A percentile compares a stretch with the other conserved stretches of the same genome.
phyloP scores from a whole-genome alignment of 2,888 invertebrate species.

The Acronicta leporina region DNA sequence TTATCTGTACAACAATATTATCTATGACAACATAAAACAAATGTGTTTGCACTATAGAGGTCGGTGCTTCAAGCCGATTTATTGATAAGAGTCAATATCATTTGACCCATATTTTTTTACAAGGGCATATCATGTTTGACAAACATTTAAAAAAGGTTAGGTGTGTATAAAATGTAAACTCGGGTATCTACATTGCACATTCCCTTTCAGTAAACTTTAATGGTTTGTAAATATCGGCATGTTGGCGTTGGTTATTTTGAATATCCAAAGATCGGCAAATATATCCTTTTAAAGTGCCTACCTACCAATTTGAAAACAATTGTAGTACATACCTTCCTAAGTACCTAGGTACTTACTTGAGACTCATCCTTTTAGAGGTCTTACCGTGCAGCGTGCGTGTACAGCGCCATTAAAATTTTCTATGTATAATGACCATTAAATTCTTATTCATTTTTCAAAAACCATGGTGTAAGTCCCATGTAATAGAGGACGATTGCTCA shows the following conservation, averaged over 20 bases:
- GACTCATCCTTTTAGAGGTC: too few species aligned
- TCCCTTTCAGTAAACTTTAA: constrained; percentile 11
- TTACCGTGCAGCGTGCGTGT: too few species aligned
- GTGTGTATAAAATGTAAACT: constrained; percentile 13
- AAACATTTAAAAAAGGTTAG: constrained; percentile 22
- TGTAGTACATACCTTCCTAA: too few species aligned
- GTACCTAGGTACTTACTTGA: too few species aligned
- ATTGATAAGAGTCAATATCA: constrained; percentile 57
- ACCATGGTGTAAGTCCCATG: too few species aligned
- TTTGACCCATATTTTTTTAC: constrained; percentile 63
- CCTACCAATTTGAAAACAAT: not conserved
- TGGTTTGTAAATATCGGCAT: constrained; percentile 13
- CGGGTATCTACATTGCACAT: constrained; percentile 4
- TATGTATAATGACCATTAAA: too few species aligned
- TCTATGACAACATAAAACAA: constrained; percentile 37
- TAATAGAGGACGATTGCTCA: too few species aligned
- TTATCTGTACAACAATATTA: constrained; percentile 42
- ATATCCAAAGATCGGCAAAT: constrained; percentile 8
- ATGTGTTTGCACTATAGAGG: constrained; percentile 45
- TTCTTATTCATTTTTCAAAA: not conserved
- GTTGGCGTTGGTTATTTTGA: constrained; percentile 10
- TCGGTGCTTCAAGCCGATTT: constrained; percentile 36
- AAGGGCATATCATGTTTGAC: constrained; percentile 50
- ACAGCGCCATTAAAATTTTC: too few species aligned
- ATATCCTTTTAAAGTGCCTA: not conserved